Base-by-base conservation (phyloP, 2,888 invertebrate species). In the Kryphioiulus occultus region DNA sequence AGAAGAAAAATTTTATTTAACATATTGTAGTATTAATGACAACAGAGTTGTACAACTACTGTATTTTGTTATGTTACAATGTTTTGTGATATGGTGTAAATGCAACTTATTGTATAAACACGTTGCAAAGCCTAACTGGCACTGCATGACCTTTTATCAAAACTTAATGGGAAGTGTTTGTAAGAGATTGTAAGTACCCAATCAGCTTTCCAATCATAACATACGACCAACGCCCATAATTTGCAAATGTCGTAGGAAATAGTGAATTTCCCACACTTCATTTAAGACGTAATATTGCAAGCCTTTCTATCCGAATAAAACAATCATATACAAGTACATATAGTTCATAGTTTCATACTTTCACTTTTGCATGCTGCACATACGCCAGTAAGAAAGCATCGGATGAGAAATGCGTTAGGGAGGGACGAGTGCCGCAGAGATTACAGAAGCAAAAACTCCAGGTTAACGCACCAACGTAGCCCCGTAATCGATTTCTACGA, bases 401-500 rank as follows among this genome's bases (percentile, higher is more conserved):
- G 26, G 68, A 22, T 59, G 59, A n/a, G 59, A 59, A n/a, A 59
- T 59, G 19, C 22, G 5, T 68, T 26, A 7, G 68, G 68, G 68
- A 22, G 68, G 68, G 26, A 26, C 26, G 68, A 68, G 53, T 68
- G 59, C 59, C 3, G 59, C 22, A 26, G 68, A 68, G 68, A 68
- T 19, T 26, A 68, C 26, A n/a, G 68, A 19, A 84, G 42, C 39
- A 84, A 35, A 42, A 39, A 84, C 35, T 84, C 10, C 42, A 84
- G 84, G 84, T 84, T 35, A 84, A 84, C 42, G 84, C 84, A 84
- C 84, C 42, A 42, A 35, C 84, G 19, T 84, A 35, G 42, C 42
- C 84, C 22, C 39, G 32, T 84, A 84, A 84, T 84, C 84, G 84
- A 84, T 84, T 84, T 84, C 26, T 68, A 26, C 68, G 26, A 68